Evolutionary conservation across 1,140 invertebrate genomes (phyloP), one percentile per base, ranked within the genome.

Genomic region (Heliconius hermathena): DNA sequence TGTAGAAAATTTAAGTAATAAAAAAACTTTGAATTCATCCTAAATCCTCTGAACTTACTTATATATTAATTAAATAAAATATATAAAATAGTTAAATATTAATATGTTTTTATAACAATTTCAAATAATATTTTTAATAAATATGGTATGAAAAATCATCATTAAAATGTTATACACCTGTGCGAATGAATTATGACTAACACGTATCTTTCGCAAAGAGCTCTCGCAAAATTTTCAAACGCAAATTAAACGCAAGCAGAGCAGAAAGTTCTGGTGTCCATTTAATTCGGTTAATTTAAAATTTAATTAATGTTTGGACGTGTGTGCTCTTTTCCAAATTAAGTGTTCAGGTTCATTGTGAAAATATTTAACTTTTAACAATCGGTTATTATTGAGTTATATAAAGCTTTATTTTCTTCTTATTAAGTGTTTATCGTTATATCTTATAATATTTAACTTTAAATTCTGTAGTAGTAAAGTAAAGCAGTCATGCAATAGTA

Each of bases 191-290:
- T 60, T 60, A 60, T 60, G n/a, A 60, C 2, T 60, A 60, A 60
- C n/a, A 2, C n/a, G 9, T 60, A 60, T 13, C 54, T 57, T 66
- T 22, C 60, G 26, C 60, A 66, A 66, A 29, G 5, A 29, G 22
- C 54, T 26, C 8, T 60, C n/a, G n/a, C 60, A 66, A 22, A 9
- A 46, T 49, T 71, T 70, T 75, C 74, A 76, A 70, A 76, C 57
- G 57, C 41, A 76, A 76, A 76, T 76, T 76, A 49, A 76, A 70
- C 74, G 60, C 60, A 76, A 70, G 74, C 38, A 76, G 74, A 70
- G 57, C 74, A 70, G 36, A 76, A 71, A 76, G 38, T 49, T 76
- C 38, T 76, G 57, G 26, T 18, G 74, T 6, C 41, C 60, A 22
- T 71, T 75, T 76, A 76, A 76, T 76, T 76, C 29, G 71, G 41